phyloP scores from a whole-genome alignment of 2,113 vertebrate genomes.

The Ophthalmolycus amberensis region DNA sequence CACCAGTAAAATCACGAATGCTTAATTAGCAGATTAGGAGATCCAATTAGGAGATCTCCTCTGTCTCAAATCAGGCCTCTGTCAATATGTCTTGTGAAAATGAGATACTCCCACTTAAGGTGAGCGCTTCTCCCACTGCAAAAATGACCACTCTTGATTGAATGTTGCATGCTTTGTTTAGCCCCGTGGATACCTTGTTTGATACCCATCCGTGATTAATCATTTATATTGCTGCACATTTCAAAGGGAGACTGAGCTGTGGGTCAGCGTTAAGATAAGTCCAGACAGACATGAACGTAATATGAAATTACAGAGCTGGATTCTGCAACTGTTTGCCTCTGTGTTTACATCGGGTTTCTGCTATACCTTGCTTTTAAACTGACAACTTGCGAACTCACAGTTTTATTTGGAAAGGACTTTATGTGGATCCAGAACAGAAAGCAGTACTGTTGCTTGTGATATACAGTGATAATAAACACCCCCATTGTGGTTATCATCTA shows the following conservation, averaged over 20 bases:
- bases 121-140: conserved; percentile 16
- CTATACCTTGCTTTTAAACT: not conserved
- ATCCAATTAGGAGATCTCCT: conserved; percentile 86
- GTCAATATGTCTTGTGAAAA: conserved; percentile 78
- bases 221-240: conserved; percentile 32
- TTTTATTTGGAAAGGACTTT: not conserved
- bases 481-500: not conserved
- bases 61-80: conserved; percentile 73
- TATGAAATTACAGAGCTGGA: not conserved
- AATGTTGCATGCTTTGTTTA: conserved; percentile 43
- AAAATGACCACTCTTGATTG: conserved; percentile 51
- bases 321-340: not conserved
- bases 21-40: conserved; percentile 85
- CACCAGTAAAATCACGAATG: conserved; percentile 75
- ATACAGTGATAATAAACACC: not conserved
- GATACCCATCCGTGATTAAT: conserved; percentile 31
- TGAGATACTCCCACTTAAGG: conserved; percentile 68
- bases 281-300: not conserved
- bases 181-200: conserved; percentile 57
- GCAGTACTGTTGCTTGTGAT: not conserved
- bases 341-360: not conserved
- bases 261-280: conserved; percentile 12
- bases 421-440: not conserved
- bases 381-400: not conserved
- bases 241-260: conserved; percentile 14